Evolutionary conservation across 2,888 invertebrate genomes (phyloP).

Genomic region (Polydrusus cervinus): DNA sequence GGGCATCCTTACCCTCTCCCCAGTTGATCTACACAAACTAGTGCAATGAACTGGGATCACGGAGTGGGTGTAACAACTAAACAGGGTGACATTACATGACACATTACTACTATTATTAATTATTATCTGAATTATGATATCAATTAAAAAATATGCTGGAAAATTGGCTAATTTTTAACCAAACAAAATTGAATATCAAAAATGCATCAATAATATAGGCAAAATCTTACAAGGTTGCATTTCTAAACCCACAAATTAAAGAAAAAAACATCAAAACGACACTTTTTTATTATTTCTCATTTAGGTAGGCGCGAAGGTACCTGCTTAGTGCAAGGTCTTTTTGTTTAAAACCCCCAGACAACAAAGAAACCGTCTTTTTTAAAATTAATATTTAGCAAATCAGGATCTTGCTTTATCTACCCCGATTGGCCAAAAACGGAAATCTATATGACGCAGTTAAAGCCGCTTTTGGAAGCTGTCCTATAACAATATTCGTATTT

Average conservation of each 20-base stretch:
- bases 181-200: no score
- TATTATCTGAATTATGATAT: no score
- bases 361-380: conserved; percentile 27
- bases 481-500: conserved; percentile 11
- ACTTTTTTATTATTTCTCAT: not conserved
- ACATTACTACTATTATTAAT: no score
- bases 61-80: no score
- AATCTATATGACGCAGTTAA: conserved; percentile 19
- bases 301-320: conserved; percentile 10
- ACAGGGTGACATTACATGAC: no score
- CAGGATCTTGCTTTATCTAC: conserved; percentile 29
- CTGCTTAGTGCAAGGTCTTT: not conserved
- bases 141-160: no score
- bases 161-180: no score
- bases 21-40: no score
- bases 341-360: conserved; percentile 19
- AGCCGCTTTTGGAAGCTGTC: conserved; percentile 25
- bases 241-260: not conserved
- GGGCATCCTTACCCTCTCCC: no score
- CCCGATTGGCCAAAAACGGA: conserved; percentile 22
- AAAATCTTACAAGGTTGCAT: no score
- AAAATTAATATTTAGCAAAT: not conserved
- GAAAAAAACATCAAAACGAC: not conserved
- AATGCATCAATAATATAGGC: no score
- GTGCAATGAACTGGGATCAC: no score